These are phyloP conservation scores for Zosterops japonicus DNA, from an alignment of 2,113 vertebrate species.

Conservation along the genomic window DNA sequence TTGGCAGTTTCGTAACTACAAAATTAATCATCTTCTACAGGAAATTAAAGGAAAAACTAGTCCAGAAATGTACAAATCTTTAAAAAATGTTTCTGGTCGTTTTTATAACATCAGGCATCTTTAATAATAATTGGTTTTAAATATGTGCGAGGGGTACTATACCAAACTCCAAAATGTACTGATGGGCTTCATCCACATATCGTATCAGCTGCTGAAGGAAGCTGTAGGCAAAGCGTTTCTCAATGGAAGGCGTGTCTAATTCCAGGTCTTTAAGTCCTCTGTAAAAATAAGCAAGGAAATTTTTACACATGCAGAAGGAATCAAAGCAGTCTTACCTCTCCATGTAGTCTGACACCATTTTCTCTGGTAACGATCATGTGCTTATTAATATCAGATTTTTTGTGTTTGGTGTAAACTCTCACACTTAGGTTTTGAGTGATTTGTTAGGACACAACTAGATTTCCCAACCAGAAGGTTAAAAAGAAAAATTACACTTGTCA, in stretches of 20 bases:
- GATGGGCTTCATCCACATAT: conserved; percentile 91
- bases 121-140: background rate
- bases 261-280: conserved; percentile 91
- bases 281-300: conserved; percentile 1
- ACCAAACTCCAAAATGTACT: conserved; percentile 94
- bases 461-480: background rate
- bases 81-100: background rate
- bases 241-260: conserved; percentile 91
- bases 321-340: background rate
- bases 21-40: background rate
- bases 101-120: background rate
- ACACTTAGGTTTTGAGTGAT: background rate
- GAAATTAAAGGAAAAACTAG: background rate
- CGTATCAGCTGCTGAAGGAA: conserved; percentile 93
- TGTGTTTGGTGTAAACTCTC: background rate
- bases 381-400: background rate
- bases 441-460: background rate
- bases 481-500: background rate
- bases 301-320: background rate
- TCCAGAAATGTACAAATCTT: background rate
- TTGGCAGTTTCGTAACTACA: background rate
- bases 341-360: background rate
- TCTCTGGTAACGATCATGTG: background rate
- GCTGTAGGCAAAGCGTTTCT: conserved; percentile 95
- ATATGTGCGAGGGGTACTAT: background rate